Percentiles rank a stretch among this genome's conserved stretches.
Conservation (phyloP, 2,888 invertebrate species). For the Orgyia antiqua region DNA sequence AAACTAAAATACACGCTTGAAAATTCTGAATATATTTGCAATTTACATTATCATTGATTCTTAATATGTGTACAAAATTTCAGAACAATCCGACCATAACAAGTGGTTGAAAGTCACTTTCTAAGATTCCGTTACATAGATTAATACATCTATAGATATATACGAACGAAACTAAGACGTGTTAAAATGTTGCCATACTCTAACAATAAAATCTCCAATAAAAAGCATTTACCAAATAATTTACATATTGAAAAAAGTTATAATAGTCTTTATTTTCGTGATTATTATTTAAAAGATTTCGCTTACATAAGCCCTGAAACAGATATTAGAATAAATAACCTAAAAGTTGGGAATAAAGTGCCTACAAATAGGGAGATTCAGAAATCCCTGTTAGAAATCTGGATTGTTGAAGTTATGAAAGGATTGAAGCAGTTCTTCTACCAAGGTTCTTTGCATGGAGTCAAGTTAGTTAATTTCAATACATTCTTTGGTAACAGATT, state of each 20-base stretch:
- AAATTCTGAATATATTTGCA: no score
- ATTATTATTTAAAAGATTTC: constrained; percentile 59
- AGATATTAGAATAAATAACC: constrained; percentile 25
- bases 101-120: no score
- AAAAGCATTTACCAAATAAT: constrained; percentile 22
- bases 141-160: no score
- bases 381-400: constrained; percentile 38
- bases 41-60: no score
- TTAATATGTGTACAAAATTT: no score
- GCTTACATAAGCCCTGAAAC: constrained; percentile 53
- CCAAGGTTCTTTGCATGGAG: constrained; percentile 65
- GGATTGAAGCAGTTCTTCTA: constrained; percentile 65
- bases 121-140: no score
- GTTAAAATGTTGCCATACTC: constrained; percentile 25
- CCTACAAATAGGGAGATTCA: constrained; percentile 13
- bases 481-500: no score
- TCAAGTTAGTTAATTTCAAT: constrained; percentile 74
- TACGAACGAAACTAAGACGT: background rate
- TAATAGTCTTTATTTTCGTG: constrained; percentile 39
- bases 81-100: no score
- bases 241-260: constrained; percentile 24
- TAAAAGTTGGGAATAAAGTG: no score
- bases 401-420: constrained; percentile 48
- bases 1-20: no score
- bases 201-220: constrained; percentile 23